Evolutionary conservation across 1,140 invertebrate species (phyloP), one percentile per base, ranked within the genome.

Genomic region (Pachypsylla venusta): DNA sequence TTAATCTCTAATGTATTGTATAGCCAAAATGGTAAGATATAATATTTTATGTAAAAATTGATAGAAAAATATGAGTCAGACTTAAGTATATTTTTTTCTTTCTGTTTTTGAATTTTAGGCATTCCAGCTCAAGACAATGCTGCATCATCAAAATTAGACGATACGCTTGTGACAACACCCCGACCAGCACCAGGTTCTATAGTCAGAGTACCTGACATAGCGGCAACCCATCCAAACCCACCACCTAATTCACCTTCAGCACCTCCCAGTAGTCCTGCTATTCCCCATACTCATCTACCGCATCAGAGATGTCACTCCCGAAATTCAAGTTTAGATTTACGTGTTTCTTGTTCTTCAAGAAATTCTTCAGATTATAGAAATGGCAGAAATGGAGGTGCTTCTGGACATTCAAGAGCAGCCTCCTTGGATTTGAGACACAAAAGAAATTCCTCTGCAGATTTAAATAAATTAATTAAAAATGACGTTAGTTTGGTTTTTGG

Each of bases 371-470:
- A 48, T 22, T 48, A 10, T n/a, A 48, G 42, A 22, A 61, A 60
- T 57, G 53, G 62, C 19, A 55, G 66, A 16, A 63, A 64, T 67
- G 65, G 71, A 22, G 55, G 62, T 20, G 60, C 62, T n/a, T 62
- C 65, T 66, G 77, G 78, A 19, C 89, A 92, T 71, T 91, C 89
- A 1, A 78, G 89, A 57, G 83, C 86, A 61, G 84, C 89, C 48
- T 91, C 89, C 12, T 68, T 89, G 53, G 87, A 89, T 67, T 77
- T 90, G 64, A 75, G 88, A 66, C 87, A 93, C 67, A 79, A 79
- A 1, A 75, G 84, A 59, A 87, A 85, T 65, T 86, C 82, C 53
- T 86, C 84, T 0, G 84, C 83, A 22, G 84, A 89, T 70, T 70
- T 87, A 19, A 86, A 85, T 69, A 86, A 86, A 69, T 73, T 79